Percentiles rank a stretch among this genome's conserved stretches.
phyloP scores from a whole-genome alignment of 2,888 invertebrate genomes.

The Caenorhabditis drosophilae region DNA sequence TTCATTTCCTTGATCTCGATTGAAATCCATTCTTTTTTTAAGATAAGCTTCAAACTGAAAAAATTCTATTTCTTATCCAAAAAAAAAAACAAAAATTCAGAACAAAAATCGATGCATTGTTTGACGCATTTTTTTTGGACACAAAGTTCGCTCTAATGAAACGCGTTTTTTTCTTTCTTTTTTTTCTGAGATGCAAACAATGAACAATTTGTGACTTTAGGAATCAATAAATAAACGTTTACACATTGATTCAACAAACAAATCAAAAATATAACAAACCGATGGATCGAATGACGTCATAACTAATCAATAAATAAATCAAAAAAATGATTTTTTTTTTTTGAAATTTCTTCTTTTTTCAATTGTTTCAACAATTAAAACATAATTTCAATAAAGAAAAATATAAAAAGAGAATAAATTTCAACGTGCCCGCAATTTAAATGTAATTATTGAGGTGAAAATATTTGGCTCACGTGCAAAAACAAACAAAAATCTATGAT shows the following conservation, averaged over 20 bases:
- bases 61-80: slow-evolving; percentile 7
- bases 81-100: slow-evolving; percentile 1
- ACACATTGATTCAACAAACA: no score
- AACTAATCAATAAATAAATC: no score
- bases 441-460: no score
- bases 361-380: not conserved
- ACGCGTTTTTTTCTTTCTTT: no score
- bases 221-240: no score
- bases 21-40: slow-evolving; percentile 48
- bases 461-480: no score
- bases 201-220: no score
- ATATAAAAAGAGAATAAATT: no score
- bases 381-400: no score
- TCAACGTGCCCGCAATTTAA: no score
- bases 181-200: no score
- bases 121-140: not conserved
- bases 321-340: not conserved
- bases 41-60: slow-evolving; percentile 31
- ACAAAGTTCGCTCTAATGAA: slow-evolving; percentile 7
- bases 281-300: not conserved
- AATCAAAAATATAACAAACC: slow-evolving; percentile 9
- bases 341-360: not conserved
- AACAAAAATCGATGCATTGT: slow-evolving; percentile 4
- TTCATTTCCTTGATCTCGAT: slow-evolving; percentile 44
- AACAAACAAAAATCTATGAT: no score